Conservation (phyloP, 1,140 invertebrate genomes). For the Bombus vancouverensis region DNA sequence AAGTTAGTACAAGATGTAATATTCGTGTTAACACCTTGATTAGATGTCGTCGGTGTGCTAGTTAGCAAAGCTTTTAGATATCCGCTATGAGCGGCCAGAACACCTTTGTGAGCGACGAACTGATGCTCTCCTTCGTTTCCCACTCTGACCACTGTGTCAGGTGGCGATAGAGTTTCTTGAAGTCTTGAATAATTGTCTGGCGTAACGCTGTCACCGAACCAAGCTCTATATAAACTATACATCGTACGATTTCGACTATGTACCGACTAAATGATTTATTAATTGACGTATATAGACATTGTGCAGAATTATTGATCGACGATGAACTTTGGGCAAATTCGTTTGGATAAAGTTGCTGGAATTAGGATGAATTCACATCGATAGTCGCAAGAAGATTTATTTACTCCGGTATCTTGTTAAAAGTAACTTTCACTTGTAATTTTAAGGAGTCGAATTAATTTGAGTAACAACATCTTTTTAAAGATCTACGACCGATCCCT, state of each 20-base stretch:
- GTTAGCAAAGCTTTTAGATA: constrained; percentile 80
- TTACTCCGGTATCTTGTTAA: too few relatives aligned
- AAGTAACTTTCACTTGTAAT: too few relatives aligned
- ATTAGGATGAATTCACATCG: too few relatives aligned
- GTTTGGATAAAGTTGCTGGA: too few relatives aligned
- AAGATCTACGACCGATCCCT: too few relatives aligned
- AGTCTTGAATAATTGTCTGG: constrained; percentile 73
- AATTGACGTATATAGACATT: background rate
- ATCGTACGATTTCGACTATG: constrained; percentile 53
- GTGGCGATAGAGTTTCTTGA: constrained; percentile 80
- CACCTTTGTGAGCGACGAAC: constrained; percentile 87
- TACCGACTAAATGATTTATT: background rate
- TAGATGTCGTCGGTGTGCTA: constrained; percentile 44
- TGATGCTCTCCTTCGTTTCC: constrained; percentile 85
- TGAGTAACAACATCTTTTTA: too few relatives aligned
- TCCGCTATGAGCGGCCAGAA: constrained; percentile 88
- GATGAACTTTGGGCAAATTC: too few relatives aligned
- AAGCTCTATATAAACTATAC: constrained; percentile 86
- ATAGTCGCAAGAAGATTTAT: too few relatives aligned
- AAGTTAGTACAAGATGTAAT: constrained; percentile 11
- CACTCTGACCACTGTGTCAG: constrained; percentile 86
- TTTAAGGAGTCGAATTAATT: too few relatives aligned
- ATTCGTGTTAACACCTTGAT: constrained; percentile 14
- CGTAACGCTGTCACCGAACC: constrained; percentile 80
- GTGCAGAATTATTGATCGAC: too few relatives aligned